phyloP scores from a whole-genome alignment of 2,113 vertebrate species.

The Thunnus thynnus region DNA sequence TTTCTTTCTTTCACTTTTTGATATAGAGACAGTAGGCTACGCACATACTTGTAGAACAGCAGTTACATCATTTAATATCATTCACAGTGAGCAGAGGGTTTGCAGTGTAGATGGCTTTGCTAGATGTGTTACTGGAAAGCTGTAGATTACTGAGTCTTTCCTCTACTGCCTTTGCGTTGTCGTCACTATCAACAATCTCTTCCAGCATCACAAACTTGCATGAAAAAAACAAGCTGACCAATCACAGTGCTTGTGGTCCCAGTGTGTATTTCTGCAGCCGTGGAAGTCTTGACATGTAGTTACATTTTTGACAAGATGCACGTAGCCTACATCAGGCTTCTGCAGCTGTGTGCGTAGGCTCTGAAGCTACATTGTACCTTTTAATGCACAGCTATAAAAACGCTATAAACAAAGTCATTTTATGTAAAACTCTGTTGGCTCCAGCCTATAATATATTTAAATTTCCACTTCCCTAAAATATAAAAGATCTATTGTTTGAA shows the following conservation, averaged over 20 bases:
- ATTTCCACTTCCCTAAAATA: constrained; percentile 1
- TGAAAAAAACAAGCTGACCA: neutral
- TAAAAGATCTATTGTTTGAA: neutral
- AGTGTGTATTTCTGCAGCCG: neutral
- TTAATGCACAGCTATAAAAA: neutral
- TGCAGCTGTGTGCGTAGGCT: too few relatives aligned
- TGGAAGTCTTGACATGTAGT: neutral
- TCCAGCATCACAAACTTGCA: neutral
- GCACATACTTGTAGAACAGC: too few relatives aligned
- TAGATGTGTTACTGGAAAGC: too few relatives aligned
- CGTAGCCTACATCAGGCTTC: too few relatives aligned
- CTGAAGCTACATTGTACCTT: too few relatives aligned
- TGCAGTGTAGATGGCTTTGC: neutral
- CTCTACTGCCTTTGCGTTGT: too few relatives aligned
- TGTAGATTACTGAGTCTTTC: too few relatives aligned
- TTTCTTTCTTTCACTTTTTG: too few relatives aligned
- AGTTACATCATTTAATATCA: neutral
- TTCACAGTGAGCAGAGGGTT: too few relatives aligned
- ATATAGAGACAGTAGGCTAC: neutral
- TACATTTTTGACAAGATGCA: neutral
- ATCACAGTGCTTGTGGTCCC: neutral
- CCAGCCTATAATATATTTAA: too few relatives aligned
- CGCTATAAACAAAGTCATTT: neutral
- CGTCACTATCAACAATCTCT: neutral
- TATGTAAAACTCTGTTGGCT: neutral